A percentile compares a stretch with the other conserved stretches of the same genome.
Evolutionary conservation across 2,888 invertebrate species (phyloP).

Genomic region (Bedellia somnulentella): DNA sequence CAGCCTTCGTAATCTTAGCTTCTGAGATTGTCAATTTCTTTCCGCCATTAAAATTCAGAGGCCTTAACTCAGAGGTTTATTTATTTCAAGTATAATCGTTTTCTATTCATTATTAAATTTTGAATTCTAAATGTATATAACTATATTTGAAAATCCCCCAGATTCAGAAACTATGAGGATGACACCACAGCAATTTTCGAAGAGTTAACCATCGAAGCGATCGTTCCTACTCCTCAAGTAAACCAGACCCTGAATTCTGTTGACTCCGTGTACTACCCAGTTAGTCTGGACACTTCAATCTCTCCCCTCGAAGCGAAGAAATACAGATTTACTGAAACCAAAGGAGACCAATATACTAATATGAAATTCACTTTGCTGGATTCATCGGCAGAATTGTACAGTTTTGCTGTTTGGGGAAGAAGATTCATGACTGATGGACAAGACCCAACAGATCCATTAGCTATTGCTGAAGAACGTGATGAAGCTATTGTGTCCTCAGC

Average conservation of each 20-base stretch:
- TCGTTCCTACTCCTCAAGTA: constrained; percentile 27
- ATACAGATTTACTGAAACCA: constrained; percentile 19
- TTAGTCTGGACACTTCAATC: constrained; percentile 45
- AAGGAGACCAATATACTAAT: constrained; percentile 13
- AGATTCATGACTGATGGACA: constrained; percentile 40
- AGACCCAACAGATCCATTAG: constrained; percentile 19
- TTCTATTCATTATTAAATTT: no score
- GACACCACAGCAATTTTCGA: constrained; percentile 42
- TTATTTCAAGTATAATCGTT: no score
- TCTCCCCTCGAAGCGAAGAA: constrained; percentile 40
- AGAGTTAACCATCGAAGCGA: constrained; percentile 37
- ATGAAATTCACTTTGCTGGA: constrained; percentile 20
- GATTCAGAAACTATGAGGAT: constrained; percentile 36
- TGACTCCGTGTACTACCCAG: constrained; percentile 43
- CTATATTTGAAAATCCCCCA: no score
- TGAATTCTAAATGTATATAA: no score
- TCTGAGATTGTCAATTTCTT: no score
- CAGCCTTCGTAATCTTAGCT: no score
- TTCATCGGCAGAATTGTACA: constrained; percentile 28
- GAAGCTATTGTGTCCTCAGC: no score
- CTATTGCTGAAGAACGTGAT: no score
- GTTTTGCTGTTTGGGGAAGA: constrained; percentile 57
- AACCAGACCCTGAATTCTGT: constrained; percentile 19
- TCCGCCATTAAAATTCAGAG: no score
- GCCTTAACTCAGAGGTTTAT: no score